A percentile compares a stretch with the other conserved stretches of the same genome.
phyloP scores from a whole-genome alignment of 2,888 invertebrate species.

The Penaeus monodon region DNA sequence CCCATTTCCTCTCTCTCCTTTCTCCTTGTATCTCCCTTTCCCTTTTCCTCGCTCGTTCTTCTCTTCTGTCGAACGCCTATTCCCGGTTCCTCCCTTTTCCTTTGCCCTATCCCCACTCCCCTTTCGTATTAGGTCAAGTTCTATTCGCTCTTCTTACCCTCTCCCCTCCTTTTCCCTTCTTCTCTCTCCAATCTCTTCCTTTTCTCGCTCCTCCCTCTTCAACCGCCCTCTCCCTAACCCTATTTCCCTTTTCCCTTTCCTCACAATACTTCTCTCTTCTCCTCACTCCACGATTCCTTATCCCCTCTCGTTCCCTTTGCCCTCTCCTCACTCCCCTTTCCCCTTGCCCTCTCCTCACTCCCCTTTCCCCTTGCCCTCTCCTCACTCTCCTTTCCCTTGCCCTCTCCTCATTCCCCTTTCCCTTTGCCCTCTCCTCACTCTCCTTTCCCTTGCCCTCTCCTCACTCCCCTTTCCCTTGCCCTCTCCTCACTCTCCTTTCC shows the following conservation, averaged over 20 bases:
- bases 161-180: background rate
- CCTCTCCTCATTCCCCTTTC: background rate
- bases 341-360: background rate
- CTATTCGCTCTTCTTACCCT: too few species aligned
- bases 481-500: background rate
- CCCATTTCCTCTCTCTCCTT: too few species aligned
- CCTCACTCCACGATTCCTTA: background rate
- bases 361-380: slow-evolving; percentile 4
- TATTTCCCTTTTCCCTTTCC: background rate
- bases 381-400: background rate
- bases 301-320: background rate
- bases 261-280: background rate
- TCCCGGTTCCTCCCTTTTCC: background rate
- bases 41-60: background rate
- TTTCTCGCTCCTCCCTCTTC: background rate
- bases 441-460: background rate
- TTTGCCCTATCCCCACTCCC: background rate
- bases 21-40: too few species aligned
- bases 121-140: too few species aligned
- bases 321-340: background rate
- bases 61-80: too few species aligned
- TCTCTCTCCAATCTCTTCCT: background rate
- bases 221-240: background rate
- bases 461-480: background rate
- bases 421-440: background rate